Evolutionary conservation across 2,113 vertebrate species (phyloP), one percentile per base, ranked within the genome.

Genomic region (Pachypanchax playfairii): DNA sequence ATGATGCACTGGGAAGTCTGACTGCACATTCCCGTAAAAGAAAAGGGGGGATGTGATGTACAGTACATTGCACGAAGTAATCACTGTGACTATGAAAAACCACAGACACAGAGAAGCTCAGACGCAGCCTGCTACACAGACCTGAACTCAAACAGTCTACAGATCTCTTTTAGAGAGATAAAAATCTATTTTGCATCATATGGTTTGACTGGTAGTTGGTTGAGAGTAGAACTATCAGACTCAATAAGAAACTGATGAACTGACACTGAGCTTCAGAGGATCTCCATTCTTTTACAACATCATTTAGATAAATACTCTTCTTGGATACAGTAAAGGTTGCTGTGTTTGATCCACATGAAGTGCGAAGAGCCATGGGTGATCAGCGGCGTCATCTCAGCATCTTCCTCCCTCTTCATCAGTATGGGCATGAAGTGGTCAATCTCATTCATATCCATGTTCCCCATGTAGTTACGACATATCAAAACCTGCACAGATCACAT

Each of bases 331-430:
- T 93, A 93, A 25, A 93, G 77, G 85, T 93, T 93, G 84, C 75
- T 92, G 83, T 93, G 92, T 49, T 92, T 93, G 73, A 93, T 92
- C 88, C 91, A 93, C 59, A 93, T 75, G 77, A 93, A 93, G 79
- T 93, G 92, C 2, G 88, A 28, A 6, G 84, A 76, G 57, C 92
- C 92, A 0, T 88, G 90, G 69, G 73, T 85, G 77, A 92, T 49
- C 17, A 93, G 55, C 0, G 92, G 92, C 1, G 90, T 85, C 62
- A 88, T 71, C 63, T 92, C 91, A 0, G 79, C 89, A 0, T 93
- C 92, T 24, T 93, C 92, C 56, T 93, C 92, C 35, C 79, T 86
- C 84, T 91, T 91, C 85, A 90, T 84, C 78, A 93, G 80, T 28
- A 93, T 91, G 24, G 92, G 90, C 89, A 93, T 91, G 63, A 93